Evolutionary conservation across 1,140 invertebrate genomes (phyloP).

Genomic region (Aporrectodea caliginosa): DNA sequence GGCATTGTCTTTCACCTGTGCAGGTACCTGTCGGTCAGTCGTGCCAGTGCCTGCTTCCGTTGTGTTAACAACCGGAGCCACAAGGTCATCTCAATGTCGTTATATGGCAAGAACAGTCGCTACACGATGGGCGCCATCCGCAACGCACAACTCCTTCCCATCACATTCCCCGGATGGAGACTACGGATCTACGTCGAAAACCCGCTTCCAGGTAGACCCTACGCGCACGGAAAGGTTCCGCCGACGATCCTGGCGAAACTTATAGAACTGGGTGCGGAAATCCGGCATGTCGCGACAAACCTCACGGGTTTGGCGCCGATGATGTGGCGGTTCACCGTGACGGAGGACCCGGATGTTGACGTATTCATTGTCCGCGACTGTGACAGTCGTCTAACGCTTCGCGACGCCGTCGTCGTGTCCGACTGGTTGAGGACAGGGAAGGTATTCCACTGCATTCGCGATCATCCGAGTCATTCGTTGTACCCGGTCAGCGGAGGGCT

Average conservation of each 20-base stretch:
- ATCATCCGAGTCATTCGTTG: constrained; percentile 19
- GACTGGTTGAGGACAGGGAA: constrained; percentile 5
- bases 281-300: constrained; percentile 2
- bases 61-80: background rate
- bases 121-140: background rate
- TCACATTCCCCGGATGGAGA: background rate
- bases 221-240: constrained; percentile 6
- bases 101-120: background rate
- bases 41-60: background rate
- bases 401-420: constrained; percentile 10
- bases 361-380: constrained; percentile 20
- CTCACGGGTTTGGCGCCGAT: background rate
- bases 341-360: background rate
- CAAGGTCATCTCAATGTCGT: constrained; percentile 4
- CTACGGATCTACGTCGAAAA: constrained; percentile 35
- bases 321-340: constrained; percentile 25
- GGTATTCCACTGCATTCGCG: constrained; percentile 24
- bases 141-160: background rate
- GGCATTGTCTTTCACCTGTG: no score
- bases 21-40: background rate
- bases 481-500: constrained; percentile 12
- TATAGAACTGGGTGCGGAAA: constrained; percentile 5
- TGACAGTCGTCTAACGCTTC: background rate
- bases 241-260: constrained; percentile 7
- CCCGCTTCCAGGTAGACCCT: no score